Base-by-base conservation (phyloP, 2,888 invertebrate species). In the Dioctria linearis region DNA sequence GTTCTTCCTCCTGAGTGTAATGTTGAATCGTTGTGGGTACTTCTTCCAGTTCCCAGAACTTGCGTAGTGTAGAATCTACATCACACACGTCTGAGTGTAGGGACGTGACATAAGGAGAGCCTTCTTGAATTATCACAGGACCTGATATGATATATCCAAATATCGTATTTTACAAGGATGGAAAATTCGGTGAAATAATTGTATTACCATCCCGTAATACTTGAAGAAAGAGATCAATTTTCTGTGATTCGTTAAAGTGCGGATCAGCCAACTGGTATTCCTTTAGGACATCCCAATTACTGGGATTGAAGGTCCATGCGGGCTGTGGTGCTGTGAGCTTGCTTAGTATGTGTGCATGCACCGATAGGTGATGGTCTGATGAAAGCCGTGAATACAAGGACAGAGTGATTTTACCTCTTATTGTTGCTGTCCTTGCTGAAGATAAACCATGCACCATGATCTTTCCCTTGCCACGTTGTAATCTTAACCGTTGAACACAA, bases 1-100 rank as follows among this genome's bases (percentile, higher is more conserved):
- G 11, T 9, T 59, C n/a, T 59, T 59, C 51, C 51, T 51, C 51
- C 8, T 6, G 6, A 51, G 51, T 51, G 51, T 51, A 51, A 6
- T 51, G 8, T 51, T 51, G 51, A 51, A 9, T n/a, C 2, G 5
- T 39, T 4, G n/a, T 37, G 3, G 13, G 39, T 25, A 63, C n/a
- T 25, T 63, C 63, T 13, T 46, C 69, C 2, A 69, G 43, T 6
- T 69, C 69, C 69, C 69, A 69, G 46, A 69, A 69, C 46, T 13
- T 69, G 11, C 49, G 9, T 46, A 69, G 46, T 11, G 46, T 11
- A n/a, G 46, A 13, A 46, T 69, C 46, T 6, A 69, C 46, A 1
- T 69, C 67, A 9, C n/a, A 11, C 9, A 69, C 46, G 13, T 43
- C 46, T 9, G 3, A 5, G 46, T 69, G 67, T 4, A 40, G n/a